Evolutionary conservation across 2,113 vertebrate genomes (phyloP).

Genomic region (Mugil cephalus): DNA sequence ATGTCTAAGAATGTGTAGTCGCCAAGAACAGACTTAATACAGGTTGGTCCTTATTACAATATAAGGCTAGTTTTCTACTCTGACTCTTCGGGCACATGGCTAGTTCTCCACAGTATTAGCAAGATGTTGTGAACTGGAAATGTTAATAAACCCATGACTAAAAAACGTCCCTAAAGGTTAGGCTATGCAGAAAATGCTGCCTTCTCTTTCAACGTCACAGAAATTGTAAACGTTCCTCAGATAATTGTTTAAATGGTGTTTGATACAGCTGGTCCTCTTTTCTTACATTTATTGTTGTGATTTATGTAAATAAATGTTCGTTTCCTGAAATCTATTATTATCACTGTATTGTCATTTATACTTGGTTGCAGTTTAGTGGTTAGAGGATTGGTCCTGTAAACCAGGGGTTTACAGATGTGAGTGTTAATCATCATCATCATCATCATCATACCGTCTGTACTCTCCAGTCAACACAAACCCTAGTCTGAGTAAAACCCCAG

Average conservation of each 20-base stretch:
- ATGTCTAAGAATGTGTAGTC: constrained; percentile 11
- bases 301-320: constrained; percentile 66
- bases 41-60: background rate
- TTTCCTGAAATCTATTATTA: constrained; percentile 29
- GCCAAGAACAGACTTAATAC: background rate
- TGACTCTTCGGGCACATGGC: background rate
- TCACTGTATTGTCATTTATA: background rate
- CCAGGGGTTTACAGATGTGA: too few relatives aligned
- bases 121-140: background rate
- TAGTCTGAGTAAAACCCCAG: too few relatives aligned
- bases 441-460: too few relatives aligned
- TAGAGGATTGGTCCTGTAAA: too few relatives aligned
- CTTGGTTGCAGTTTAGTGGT: too few relatives aligned
- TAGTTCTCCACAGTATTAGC: constrained; percentile 31
- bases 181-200: constrained; percentile 3
- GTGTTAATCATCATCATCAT: too few relatives aligned
- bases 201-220: constrained; percentile 26
- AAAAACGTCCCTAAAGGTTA: background rate
- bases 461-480: too few relatives aligned
- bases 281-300: constrained; percentile 49
- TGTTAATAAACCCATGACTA: background rate
- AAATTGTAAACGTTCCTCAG: constrained; percentile 43
- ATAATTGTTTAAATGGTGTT: constrained; percentile 33
- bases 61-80: too few relatives aligned
- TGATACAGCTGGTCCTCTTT: constrained; percentile 42